phyloP scores from a whole-genome alignment of 2,888 invertebrate species.

The Mimumesa dahlbomi region DNA sequence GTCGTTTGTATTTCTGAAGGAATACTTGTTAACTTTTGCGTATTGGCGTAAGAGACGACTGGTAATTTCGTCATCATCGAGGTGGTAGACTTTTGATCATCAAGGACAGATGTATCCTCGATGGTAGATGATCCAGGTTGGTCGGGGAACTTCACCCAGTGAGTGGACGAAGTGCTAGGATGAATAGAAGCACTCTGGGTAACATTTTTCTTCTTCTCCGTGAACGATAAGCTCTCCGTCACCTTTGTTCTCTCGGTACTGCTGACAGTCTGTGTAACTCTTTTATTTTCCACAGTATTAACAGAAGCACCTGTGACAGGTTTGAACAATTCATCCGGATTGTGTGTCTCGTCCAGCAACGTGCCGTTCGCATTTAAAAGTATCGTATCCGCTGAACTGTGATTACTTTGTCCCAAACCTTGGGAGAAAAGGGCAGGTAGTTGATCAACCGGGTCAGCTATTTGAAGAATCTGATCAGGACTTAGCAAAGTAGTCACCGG shows the following conservation, averaged over 20 bases:
- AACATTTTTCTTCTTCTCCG: constrained; percentile 18
- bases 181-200: constrained; percentile 1
- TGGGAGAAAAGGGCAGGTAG: constrained; percentile 76
- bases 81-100: constrained; percentile 26
- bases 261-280: background rate
- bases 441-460: constrained; percentile 78
- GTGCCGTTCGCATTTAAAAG: constrained; percentile 80
- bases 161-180: constrained; percentile 12
- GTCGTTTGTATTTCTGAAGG: constrained; percentile 12
- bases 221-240: constrained; percentile 5
- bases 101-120: background rate
- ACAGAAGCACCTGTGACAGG: constrained; percentile 52
- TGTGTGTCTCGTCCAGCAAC: constrained; percentile 75
- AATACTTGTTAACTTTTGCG: constrained; percentile 48
- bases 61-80: constrained; percentile 49
- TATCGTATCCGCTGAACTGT: constrained; percentile 77
- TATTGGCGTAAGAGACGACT: constrained; percentile 56
- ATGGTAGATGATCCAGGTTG: constrained; percentile 14
- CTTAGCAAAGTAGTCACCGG: constrained; percentile 74
- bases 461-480: constrained; percentile 77
- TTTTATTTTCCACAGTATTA: constrained; percentile 3
- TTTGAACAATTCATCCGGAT: constrained; percentile 79
- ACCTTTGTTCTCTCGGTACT: constrained; percentile 18
- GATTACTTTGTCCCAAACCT: constrained; percentile 71
- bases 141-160: constrained; percentile 50